Conservation (phyloP, 2,888 invertebrate species). For the Cactoblastis cactorum region DNA sequence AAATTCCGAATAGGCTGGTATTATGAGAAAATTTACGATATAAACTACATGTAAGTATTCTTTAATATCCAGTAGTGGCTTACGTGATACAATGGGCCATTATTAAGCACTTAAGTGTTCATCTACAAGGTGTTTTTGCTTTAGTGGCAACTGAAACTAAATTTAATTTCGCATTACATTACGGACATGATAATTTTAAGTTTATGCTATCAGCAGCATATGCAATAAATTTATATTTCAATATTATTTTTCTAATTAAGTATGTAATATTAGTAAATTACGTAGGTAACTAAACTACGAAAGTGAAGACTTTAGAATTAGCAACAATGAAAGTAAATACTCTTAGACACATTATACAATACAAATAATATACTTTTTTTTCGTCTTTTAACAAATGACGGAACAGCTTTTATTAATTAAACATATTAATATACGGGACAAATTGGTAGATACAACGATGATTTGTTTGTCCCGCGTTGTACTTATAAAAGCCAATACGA, state of each 20-base stretch:
- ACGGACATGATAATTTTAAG: background rate
- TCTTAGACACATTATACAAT: no score
- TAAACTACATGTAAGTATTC: conserved; percentile 10
- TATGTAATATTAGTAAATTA: no score
- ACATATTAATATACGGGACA: no score
- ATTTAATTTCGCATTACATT: background rate
- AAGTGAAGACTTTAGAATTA: no score
- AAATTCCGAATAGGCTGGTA: conserved; percentile 10
- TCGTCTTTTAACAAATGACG: no score
- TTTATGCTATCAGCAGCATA: background rate
- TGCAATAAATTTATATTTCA: background rate
- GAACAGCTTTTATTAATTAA: no score
- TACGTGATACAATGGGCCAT: conserved; percentile 10
- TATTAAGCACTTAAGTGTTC: conserved; percentile 6
- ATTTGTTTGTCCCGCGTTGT: no score
- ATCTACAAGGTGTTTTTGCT: conserved; percentile 6
- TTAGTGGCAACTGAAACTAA: conserved; percentile 3
- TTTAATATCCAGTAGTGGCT: conserved; percentile 12
- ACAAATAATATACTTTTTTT: no score
- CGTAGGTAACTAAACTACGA: no score
- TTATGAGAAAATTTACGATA: conserved; percentile 10
- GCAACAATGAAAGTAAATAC: no score
- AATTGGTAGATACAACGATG: no score
- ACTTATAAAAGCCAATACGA: no score
- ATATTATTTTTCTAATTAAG: background rate